Base-by-base conservation (phyloP, 1,140 invertebrate species). In the Drosophila subobscura region DNA sequence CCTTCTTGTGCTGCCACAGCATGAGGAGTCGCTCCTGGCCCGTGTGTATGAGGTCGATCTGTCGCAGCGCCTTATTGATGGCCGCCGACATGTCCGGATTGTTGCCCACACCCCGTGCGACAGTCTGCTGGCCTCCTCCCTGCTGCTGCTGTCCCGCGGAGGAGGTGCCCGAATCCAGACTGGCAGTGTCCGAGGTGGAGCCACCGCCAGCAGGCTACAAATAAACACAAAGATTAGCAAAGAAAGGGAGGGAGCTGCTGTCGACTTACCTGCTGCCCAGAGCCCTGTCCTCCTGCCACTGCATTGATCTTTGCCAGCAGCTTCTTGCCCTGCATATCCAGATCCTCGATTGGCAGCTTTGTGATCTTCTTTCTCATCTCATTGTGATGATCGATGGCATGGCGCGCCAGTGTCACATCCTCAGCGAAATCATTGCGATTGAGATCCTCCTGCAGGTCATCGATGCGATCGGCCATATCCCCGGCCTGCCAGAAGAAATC, bases 401-500 rank as follows among this genome's bases (percentile, higher is more conserved):
- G 95, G 89, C 98, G 96, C 1, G 98, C 97, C 50, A 96, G 95
- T 29, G 94, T 95, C 1, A 98, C 96, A 92, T 99, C 97, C 86
- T 98, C 97, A 3, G 96, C 97, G 92, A 97, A 97, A 89, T 98
- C 97, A 89, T 96, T 97, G 56, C 97, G 93, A 57, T 96, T 96
- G 14, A 99, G 93, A 91, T 98, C 97, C 91, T 98, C 97, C 88
- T 98, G 96, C 46, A 97, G 92, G 91, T 97, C 97, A 84, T 99
- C 98, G 44, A 99, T 93, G 55, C 97, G 94, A 91, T 98, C 97
- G 40, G 98, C 93, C 63, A 99, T 93, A 91, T 99, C 98, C 25
- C 96, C 95, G 2, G 97, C 96, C 93, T 98, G 97, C 96, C 97
- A 98, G 56, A 97, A 95, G 91, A 99, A 98, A 90, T 98, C 97